Base-by-base conservation (phyloP, 1,140 invertebrate genomes). In the Drosophila paulistorum region DNA sequence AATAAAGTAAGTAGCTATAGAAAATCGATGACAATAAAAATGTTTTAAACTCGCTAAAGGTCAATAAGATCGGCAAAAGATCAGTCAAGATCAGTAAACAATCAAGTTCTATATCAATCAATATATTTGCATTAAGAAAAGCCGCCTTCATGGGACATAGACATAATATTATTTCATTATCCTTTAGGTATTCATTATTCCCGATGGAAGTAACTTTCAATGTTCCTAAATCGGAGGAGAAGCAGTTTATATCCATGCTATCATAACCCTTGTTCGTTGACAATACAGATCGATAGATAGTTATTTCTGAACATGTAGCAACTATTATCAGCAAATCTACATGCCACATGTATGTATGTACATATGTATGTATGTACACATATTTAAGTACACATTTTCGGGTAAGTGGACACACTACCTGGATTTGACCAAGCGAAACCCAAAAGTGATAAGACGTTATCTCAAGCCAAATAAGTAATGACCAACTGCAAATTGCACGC, bases 401-500 rank as follows among this genome's bases (percentile, higher is more conserved):
- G 10, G 20, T 11, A 11, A 20, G 20, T 20, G 17, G 45, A 14
- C 14, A 48, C 0, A 10, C 11, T 39, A 60, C 58, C 35, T 60
- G 17, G 17, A 51, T 7, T 11, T 51, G 45, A 51, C 45, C 45
- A 51, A 9, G 17, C 45, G 17, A 51, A 23, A 51, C 17, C 13
- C 45, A 9, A 39, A 60, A 39, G 13, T 60, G 13, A 39, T 11
- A 23, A 23, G 35, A 23, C 11, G 58, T 7, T 85, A 85, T 85
- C 81, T 79, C 70, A 48, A 73, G 66, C 79, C 86, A 85, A 86
- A 55, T 26, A 26, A 26, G 61, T 63, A 65, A 67, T 59, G 79
- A 86, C 81, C 45, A 77, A 73, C 64, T 64, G 75, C 58, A 81
- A 85, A 85, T 86, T 86, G 83, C 82, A 75, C 79, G 71, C 39